These are phyloP conservation scores for Drosophila monieri DNA, from an alignment of 2,888 invertebrate genomes.

Conservation along the genomic window DNA sequence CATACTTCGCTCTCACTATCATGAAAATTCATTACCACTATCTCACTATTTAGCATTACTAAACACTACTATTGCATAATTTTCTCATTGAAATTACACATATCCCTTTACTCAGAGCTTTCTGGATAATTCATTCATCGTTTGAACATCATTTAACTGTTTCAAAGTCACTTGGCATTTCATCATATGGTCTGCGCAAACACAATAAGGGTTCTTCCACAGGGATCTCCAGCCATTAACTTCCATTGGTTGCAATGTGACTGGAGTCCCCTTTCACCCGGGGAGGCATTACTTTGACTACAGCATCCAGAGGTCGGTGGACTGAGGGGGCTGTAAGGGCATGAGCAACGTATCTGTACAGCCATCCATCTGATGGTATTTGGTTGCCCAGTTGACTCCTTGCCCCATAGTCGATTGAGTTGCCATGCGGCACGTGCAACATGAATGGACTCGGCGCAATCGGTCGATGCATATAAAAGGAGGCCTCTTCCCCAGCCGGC, in stretches of 20 bases:
- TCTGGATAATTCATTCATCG: conserved; percentile 31
- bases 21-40: no score
- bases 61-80: no score
- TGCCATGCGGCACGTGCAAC: conserved; percentile 65
- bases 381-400: conserved; percentile 43
- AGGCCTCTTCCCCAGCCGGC: conserved; percentile 35
- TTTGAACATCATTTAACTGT: conserved; percentile 36
- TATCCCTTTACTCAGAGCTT: conserved; percentile 2
- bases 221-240: conserved; percentile 27
- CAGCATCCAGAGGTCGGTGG: conserved; percentile 19
- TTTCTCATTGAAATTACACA: not conserved
- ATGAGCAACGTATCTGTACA: conserved; percentile 20
- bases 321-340: not conserved
- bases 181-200: conserved; percentile 38
- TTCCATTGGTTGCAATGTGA: conserved; percentile 42
- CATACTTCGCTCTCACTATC: no score
- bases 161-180: conserved; percentile 32
- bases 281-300: conserved; percentile 41
- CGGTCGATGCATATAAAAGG: conserved; percentile 44
- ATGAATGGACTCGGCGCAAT: conserved; percentile 28
- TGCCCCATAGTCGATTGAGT: conserved; percentile 54
- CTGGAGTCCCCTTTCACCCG: conserved; percentile 34
- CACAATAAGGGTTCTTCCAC: conserved; percentile 25
- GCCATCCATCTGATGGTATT: conserved; percentile 42
- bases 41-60: no score